phyloP scores from a whole-genome alignment of 2,888 invertebrate genomes.

The Ligdia adustata region DNA sequence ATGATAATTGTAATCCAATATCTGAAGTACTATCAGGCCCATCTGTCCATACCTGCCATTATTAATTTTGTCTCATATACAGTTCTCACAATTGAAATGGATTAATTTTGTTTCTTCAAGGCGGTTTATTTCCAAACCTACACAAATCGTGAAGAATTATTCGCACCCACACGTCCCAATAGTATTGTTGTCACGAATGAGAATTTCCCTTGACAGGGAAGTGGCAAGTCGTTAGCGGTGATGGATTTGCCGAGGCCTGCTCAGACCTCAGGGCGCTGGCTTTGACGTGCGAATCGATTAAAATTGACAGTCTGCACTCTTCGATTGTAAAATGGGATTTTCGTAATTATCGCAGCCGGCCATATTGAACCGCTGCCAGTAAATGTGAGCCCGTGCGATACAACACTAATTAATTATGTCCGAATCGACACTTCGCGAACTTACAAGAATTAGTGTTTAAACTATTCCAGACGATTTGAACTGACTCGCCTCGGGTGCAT shows the following conservation, averaged over 20 bases:
- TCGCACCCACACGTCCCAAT: slow-evolving; percentile 45
- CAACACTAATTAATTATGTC: slow-evolving; percentile 76
- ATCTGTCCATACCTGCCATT: slow-evolving; percentile 52
- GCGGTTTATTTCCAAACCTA: slow-evolving; percentile 49
- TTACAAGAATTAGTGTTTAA: slow-evolving; percentile 62
- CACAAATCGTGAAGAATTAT: slow-evolving; percentile 42
- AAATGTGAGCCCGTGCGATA: slow-evolving; percentile 61
- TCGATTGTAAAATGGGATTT: slow-evolving; percentile 64
- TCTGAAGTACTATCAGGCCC: slow-evolving; percentile 57
- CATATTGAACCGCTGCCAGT: slow-evolving; percentile 57
- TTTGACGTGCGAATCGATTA: slow-evolving; percentile 75
- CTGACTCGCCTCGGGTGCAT: slow-evolving; percentile 44
- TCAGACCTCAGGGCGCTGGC: slow-evolving; percentile 53
- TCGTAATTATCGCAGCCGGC: slow-evolving; percentile 63
- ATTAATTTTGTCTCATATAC: slow-evolving; percentile 7
- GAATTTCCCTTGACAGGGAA: slow-evolving; percentile 53
- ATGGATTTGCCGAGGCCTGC: slow-evolving; percentile 56
- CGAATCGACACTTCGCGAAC: slow-evolving; percentile 62
- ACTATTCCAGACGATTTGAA: slow-evolving; percentile 47
- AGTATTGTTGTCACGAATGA: slow-evolving; percentile 49
- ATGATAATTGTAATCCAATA: slow-evolving; percentile 78
- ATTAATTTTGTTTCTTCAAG: slow-evolving; percentile 17
- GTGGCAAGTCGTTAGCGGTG: slow-evolving; percentile 59
- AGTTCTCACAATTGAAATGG: slow-evolving; percentile 10
- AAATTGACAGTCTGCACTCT: slow-evolving; percentile 69